phyloP scores from a whole-genome alignment of 23 tunicate genomes.

The Styela plicata region DNA sequence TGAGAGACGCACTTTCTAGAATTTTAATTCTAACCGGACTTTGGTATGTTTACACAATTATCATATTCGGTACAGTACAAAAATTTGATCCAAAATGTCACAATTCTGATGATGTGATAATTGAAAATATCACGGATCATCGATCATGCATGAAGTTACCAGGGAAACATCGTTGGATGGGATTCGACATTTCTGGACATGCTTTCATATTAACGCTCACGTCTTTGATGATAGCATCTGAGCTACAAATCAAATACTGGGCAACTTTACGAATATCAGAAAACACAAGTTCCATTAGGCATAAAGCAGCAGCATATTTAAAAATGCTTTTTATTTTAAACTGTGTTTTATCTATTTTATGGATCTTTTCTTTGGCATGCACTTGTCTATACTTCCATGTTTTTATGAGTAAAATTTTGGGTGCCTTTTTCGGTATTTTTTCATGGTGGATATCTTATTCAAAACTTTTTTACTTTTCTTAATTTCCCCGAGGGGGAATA shows the following conservation, averaged over 20 bases:
- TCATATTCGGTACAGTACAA: conserved; percentile 62
- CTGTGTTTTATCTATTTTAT: conserved; percentile 35
- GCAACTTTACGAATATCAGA: conserved; percentile 41
- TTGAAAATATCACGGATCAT: conserved; percentile 35
- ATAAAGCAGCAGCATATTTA: conserved; percentile 23
- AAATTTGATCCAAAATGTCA: conserved; percentile 63
- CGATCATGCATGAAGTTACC: conserved; percentile 35
- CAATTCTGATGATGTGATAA: conserved; percentile 15
- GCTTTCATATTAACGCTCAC: conserved; percentile 50
- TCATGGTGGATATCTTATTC: conserved; percentile 51
- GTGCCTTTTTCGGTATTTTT: conserved; percentile 47
- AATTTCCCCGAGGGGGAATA: neutral
- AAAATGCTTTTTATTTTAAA: conserved; percentile 45
- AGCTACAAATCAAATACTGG: conserved; percentile 42
- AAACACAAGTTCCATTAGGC: conserved; percentile 28
- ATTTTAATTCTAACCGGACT: conserved; percentile 40
- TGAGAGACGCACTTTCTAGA: too few species aligned
- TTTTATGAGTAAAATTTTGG: conserved; percentile 58
- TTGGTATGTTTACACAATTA: conserved; percentile 79
- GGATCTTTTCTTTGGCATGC: conserved; percentile 45
- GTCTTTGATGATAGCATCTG: conserved; percentile 65
- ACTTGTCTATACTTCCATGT: conserved; percentile 84
- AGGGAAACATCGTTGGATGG: conserved; percentile 51
- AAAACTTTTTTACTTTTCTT: too few species aligned
- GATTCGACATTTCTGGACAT: conserved; percentile 88